Evolutionary conservation across 2,888 invertebrate genomes (phyloP).

Genomic region (Melitaea athalia): DNA sequence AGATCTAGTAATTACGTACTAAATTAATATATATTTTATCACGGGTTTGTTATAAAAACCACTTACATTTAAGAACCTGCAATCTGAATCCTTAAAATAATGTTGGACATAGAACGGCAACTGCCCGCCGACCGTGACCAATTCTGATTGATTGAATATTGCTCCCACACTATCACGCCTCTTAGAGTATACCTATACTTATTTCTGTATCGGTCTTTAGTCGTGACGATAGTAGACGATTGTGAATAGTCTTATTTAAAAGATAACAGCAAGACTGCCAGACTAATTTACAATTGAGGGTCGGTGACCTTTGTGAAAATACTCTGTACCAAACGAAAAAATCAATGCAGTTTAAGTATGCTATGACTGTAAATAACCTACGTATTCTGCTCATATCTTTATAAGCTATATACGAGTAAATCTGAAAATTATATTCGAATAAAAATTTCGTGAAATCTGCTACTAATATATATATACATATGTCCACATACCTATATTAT

Average conservation of each 20-base stretch:
- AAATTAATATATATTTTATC: neutral
- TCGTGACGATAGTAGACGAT: neutral
- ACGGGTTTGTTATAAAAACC: neutral
- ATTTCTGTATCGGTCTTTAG: neutral
- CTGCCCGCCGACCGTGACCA: conserved; percentile 55
- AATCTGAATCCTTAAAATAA: neutral
- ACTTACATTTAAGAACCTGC: neutral
- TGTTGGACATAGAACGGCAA: conserved; percentile 18
- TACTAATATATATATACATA: no score
- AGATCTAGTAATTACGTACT: neutral
- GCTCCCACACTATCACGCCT: conserved; percentile 28
- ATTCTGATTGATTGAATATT: conserved; percentile 63
- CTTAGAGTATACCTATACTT: conserved; percentile 10
- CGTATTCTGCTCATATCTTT: no score
- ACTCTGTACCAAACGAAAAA: no score
- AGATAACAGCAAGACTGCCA: conserved; percentile 2
- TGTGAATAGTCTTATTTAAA: neutral
- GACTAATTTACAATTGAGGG: neutral
- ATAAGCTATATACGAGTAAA: no score
- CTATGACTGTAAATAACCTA: no score
- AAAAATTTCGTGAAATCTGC: no score
- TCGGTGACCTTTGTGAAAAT: neutral
- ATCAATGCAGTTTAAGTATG: no score
- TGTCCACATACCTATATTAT: no score
- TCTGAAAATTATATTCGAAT: no score